Percentiles rank a stretch among this genome's conserved stretches.
These are phyloP conservation scores for Notolabrus celidotus DNA, from an alignment of 2,797 vertebrate genomes.

Conservation along the genomic window DNA sequence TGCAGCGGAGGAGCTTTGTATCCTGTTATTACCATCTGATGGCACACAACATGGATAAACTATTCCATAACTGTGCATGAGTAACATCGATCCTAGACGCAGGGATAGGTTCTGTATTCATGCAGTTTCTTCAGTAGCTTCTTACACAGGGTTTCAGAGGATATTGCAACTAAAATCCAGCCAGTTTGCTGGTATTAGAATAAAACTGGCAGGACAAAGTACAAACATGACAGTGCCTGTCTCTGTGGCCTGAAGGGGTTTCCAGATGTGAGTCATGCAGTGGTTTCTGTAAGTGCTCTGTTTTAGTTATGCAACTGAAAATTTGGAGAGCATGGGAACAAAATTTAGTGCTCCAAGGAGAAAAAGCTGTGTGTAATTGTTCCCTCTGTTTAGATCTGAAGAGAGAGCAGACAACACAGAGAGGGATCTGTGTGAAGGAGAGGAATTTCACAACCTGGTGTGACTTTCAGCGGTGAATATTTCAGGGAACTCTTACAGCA, in stretches of 20 bases:
- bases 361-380: background rate
- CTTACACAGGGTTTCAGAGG: constrained; percentile 6
- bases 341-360: background rate
- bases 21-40: constrained; percentile 34
- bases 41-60: constrained; percentile 36
- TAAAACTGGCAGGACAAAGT: background rate
- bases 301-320: constrained; percentile 43
- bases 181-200: background rate
- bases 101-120: constrained; percentile 28
- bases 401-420: background rate
- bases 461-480: constrained; percentile 3
- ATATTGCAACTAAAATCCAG: background rate
- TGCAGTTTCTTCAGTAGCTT: constrained; percentile 12
- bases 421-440: background rate
- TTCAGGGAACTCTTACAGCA: background rate
- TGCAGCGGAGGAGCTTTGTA: constrained; percentile 27
- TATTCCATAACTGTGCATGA: constrained; percentile 34
- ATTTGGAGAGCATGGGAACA: background rate
- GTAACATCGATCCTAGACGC: constrained; percentile 20
- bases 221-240: constrained; percentile 27
- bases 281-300: background rate
- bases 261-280: constrained; percentile 44
- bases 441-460: constrained; percentile 43
- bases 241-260: constrained; percentile 19
- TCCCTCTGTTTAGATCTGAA: background rate